Evolutionary conservation across 1,140 invertebrate species (phyloP), one percentile per base, ranked within the genome.

Genomic region (Pogonomyrmex californicus): DNA sequence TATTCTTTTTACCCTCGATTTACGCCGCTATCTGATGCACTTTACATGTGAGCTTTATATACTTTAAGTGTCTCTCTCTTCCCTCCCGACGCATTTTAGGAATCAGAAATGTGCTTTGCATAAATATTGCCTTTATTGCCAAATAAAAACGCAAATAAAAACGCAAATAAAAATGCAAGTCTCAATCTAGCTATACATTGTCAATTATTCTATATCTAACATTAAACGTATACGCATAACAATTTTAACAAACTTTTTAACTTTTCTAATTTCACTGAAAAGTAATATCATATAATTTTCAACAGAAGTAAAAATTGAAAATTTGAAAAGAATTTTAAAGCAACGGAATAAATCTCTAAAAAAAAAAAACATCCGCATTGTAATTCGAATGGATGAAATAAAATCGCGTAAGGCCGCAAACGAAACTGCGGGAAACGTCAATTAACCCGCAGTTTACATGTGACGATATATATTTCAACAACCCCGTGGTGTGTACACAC

Each of bases 1-100:
- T 81, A 68, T 81, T 81, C 62, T 79, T 79, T 68, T n/a, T 9
- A 68, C 47, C 23, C 62, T 54, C 62, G 44, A 66, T 54, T 81
- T 81, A 41, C n/a, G 47, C 38, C 36, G 14, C n/a, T 44, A 44
- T 54, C 41, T 54, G n/a, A 54, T 81, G 17, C 38, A 41, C 33
- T 63, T 63, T 77, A 63, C 17, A 47, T n/a, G 9, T 12, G 12
- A 66, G 4, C n/a, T 4, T 68, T 33, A 14, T 30, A 1, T 23
- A 66, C 44, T 38, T 66, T 23, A 66, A 66, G 1, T 1, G 41
- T n/a, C 66, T 44, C 9, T 30, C 30, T 33, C 56, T 33, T 36
- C 47, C 9, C 62, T 17, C 12, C 23, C 7, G 47, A 41, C 33
- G 36, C 36, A 54, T 68, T 41, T 56, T 30, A 44, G 33, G 1